Evolutionary conservation across 2,113 vertebrate species (phyloP).

Genomic region (Lasiurus borealis): DNA sequence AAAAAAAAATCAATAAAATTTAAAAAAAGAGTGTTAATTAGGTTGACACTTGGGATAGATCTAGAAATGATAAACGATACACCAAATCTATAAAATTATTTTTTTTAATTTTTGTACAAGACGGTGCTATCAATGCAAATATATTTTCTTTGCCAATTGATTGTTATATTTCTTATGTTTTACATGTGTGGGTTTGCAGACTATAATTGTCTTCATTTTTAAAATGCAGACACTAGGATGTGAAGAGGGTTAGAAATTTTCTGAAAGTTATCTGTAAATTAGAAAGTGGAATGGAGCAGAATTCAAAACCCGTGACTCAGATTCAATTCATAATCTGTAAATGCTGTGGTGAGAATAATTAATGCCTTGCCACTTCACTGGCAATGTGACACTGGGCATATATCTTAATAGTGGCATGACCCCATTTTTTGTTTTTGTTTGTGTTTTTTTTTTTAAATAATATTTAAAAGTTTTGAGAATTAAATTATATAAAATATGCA

Average conservation of each 20-base stretch:
- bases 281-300: neutral
- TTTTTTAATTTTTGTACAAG: conserved; percentile 20
- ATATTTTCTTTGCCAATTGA: neutral
- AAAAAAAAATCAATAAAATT: neutral
- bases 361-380: neutral
- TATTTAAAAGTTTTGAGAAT: neutral
- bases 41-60: neutral
- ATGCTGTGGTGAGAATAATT: neutral
- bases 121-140: neutral
- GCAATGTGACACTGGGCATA: neutral
- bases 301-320: neutral
- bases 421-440: neutral
- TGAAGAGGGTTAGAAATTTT: neutral
- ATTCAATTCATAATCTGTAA: neutral
- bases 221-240: neutral
- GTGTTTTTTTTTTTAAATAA: neutral
- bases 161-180: neutral
- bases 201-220: conserved; percentile 12
- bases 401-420: neutral
- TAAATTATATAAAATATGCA: neutral
- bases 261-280: neutral
- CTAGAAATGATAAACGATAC: neutral
- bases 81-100: neutral
- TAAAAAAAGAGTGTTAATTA: conserved; percentile 36
- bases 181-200: neutral